A percentile compares a stretch with the other conserved stretches of the same genome.
These are phyloP conservation scores for Pogonomyrmex californicus DNA, from an alignment of 1,140 invertebrate genomes.

Conservation along the genomic window DNA sequence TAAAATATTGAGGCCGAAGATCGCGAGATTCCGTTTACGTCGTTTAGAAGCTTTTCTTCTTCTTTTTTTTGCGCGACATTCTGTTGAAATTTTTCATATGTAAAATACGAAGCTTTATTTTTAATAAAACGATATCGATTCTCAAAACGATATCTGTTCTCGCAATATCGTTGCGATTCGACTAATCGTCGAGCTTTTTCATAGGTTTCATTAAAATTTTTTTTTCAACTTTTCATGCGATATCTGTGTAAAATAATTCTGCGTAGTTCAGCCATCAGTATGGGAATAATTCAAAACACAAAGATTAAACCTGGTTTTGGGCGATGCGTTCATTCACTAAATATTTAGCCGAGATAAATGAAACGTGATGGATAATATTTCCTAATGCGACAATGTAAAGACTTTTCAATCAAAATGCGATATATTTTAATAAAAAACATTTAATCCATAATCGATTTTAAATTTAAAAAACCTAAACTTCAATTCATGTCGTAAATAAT, in stretches of 20 bases:
- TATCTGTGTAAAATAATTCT: slow-evolving; percentile 10
- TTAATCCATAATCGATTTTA: neutral
- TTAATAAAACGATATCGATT: slow-evolving; percentile 7
- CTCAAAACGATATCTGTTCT: neutral
- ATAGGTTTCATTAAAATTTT: slow-evolving; percentile 12
- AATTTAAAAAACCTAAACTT: neutral
- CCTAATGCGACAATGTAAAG: neutral
- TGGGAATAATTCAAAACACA: slow-evolving; percentile 13
- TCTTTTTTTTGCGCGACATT: neutral
- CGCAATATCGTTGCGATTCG: slow-evolving; percentile 10
- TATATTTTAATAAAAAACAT: neutral
- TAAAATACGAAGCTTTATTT: slow-evolving; percentile 8
- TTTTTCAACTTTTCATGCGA: neutral
- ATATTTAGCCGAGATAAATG: slow-evolving; percentile 38
- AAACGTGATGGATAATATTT: neutral
- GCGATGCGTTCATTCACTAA: neutral
- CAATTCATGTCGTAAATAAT: neutral
- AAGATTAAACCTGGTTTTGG: slow-evolving; percentile 10
- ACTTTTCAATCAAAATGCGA: neutral
- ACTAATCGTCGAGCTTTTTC: neutral
- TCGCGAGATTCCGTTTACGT: slow-evolving; percentile 11
- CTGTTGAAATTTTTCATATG: neutral
- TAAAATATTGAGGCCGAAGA: slow-evolving; percentile 36
- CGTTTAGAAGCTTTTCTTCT: slow-evolving; percentile 24
- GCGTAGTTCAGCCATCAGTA: neutral